Percentiles rank a stretch among this genome's conserved stretches.
phyloP scores from a whole-genome alignment of 2,113 vertebrate genomes.

The Catharus minimus region DNA sequence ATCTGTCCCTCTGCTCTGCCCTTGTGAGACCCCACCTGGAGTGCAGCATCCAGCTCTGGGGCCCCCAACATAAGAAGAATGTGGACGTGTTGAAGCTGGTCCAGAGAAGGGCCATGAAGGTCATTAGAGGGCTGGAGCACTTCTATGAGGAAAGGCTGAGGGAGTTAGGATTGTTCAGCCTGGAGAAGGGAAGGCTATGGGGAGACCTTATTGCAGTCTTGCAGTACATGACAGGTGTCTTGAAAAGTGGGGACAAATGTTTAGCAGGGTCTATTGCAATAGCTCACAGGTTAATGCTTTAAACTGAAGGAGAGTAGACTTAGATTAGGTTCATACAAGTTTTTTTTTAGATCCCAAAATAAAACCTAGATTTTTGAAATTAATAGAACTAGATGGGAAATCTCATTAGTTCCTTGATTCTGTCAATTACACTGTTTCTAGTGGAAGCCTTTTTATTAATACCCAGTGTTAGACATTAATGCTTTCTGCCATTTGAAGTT shows the following conservation, averaged over 20 bases:
- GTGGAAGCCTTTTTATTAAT: background rate
- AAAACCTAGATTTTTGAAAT: background rate
- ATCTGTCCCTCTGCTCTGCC: background rate
- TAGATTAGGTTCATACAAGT: background rate
- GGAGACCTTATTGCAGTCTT: background rate
- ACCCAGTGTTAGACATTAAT: background rate
- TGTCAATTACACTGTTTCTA: background rate
- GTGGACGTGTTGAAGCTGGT: rapidly evolving
- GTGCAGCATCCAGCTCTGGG: background rate
- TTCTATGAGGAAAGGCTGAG: background rate
- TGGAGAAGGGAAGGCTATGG: background rate
- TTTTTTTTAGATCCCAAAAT: background rate
- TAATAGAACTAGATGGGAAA: background rate
- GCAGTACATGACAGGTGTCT: background rate
- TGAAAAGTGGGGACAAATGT: background rate
- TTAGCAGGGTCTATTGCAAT: background rate
- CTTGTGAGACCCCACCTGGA: background rate
- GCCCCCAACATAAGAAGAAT: rapidly evolving
- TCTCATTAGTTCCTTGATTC: background rate
- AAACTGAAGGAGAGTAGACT: background rate
- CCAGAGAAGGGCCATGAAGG: background rate
- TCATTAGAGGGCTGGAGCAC: background rate
- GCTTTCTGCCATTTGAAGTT: background rate
- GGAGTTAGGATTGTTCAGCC: no score
- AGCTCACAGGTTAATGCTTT: background rate